Conservation (phyloP, 2,113 vertebrate species). For the Nymphicus hollandicus region DNA sequence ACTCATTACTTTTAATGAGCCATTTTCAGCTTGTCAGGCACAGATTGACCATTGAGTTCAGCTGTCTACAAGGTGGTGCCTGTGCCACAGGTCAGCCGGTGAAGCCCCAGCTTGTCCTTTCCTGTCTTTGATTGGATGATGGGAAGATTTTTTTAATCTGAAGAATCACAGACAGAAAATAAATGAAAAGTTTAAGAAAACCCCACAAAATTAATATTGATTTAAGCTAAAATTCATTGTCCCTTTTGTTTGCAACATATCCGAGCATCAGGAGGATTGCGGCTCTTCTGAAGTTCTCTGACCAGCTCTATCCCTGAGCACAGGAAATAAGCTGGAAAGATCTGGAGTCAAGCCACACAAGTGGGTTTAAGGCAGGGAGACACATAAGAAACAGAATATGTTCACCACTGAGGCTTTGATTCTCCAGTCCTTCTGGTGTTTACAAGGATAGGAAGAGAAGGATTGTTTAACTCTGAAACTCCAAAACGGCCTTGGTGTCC, state of each 20-base stretch:
- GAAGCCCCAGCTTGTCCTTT: neutral
- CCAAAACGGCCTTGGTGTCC: neutral
- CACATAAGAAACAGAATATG: neutral
- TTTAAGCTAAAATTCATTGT: neutral
- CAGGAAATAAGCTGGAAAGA: neutral
- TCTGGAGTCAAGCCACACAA: neutral
- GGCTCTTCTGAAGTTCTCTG: neutral
- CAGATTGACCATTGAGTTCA: neutral
- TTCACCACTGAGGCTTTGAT: neutral
- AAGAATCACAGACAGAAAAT: neutral
- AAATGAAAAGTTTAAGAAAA: neutral
- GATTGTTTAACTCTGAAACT: constrained; percentile 18
- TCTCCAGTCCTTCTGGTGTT: neutral
- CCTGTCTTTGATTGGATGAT: neutral
- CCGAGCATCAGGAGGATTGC: neutral
- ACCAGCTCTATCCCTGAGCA: neutral
- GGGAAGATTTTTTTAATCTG: neutral
- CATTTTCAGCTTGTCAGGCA: neutral
- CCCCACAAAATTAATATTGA: neutral
- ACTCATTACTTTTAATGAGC: neutral
- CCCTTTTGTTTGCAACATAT: neutral
- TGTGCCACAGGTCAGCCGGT: neutral
- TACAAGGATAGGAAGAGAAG: neutral
- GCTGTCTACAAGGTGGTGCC: neutral
- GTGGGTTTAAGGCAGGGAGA: neutral